Base-by-base conservation (phyloP, 2,797 vertebrate species). In the Triplophysa bombifrons region DNA sequence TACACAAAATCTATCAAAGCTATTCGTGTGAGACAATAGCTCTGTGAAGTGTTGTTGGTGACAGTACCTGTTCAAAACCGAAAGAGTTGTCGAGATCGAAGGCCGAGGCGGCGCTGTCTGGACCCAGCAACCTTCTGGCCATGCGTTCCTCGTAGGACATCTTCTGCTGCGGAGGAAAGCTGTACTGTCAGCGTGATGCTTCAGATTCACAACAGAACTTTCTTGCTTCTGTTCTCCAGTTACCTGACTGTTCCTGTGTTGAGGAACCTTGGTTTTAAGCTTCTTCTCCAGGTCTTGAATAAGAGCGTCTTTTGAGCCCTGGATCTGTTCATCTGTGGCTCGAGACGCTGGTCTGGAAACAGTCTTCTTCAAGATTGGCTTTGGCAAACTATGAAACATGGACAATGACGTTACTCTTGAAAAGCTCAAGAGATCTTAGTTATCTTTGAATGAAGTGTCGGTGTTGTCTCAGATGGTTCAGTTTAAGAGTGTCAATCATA, bases 251-350 rank as follows among this genome's bases (percentile, higher is more conserved):
- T 92, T 96, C 86, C 94, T 95, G 60, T 96, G 93, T 74, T 94
- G 92, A 74, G 86, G 94, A 84, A 96, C 96, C 87, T 98, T 99
- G 82, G 93, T 95, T 74, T 95, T 93, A 17, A 99, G 91, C 74
- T 98, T 97, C 90, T 95, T 97, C 74, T 99, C 97, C 90, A 99
- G 89, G 84, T 99, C 97, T 87, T 99, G 97, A 77, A 99, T 98
- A 56, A 99, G 93, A 20, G 97, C 97, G 65, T 98, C 95, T 89
- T 99, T 99, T 63, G 97, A 96, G 86, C 96, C 97, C 92, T 95
- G 94, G 79, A 99, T 97, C 86, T 98, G 95, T 69, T 95, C 95
- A 81, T 98, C 96, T 80, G 95, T 95, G 84, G 95, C 92, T 84
- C 91, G 94, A 76, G 94, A 91, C 76, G 89, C 91, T 22, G 92